phyloP scores from a whole-genome alignment of 2,113 vertebrate genomes.

The Dissostichus mawsoni region DNA sequence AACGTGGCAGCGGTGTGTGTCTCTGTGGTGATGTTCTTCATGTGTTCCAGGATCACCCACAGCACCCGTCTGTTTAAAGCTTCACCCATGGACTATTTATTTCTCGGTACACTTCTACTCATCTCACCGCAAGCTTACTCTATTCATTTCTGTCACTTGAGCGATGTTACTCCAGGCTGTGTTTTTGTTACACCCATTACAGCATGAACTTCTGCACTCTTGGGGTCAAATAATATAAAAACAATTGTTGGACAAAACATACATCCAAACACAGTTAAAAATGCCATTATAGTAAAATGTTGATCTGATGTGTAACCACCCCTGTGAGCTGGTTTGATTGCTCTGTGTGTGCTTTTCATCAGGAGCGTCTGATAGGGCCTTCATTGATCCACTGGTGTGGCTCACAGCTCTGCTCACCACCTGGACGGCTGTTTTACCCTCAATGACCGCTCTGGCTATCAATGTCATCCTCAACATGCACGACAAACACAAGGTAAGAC shows the following conservation, averaged over 20 bases:
- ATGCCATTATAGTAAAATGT: neutral
- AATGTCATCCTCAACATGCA: slow-evolving; percentile 39
- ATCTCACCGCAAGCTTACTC: neutral
- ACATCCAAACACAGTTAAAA: neutral
- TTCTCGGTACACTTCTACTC: slow-evolving; percentile 83
- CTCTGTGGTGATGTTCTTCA: slow-evolving; percentile 83
- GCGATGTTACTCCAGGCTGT: neutral
- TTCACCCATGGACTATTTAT: slow-evolving; percentile 84
- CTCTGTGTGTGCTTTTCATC: slow-evolving; percentile 39
- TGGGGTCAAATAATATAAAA: slow-evolving; percentile 1
- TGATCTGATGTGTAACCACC: slow-evolving; percentile 11
- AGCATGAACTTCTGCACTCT: neutral
- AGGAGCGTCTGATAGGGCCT: slow-evolving; percentile 84
- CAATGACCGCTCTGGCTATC: slow-evolving; percentile 74
- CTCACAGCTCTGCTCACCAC: slow-evolving; percentile 87
- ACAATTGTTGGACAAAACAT: neutral
- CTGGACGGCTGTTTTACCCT: slow-evolving; percentile 83
- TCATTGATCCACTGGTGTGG: slow-evolving; percentile 82
- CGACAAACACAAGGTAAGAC: slow-evolving; percentile 80
- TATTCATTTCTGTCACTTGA: neutral
- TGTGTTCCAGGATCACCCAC: slow-evolving; percentile 84
- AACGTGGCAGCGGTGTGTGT: slow-evolving; percentile 74
- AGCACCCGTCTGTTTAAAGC: slow-evolving; percentile 71
- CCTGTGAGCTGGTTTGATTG: slow-evolving; percentile 11
- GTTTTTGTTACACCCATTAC: neutral